These are phyloP conservation scores for Knipowitschia caucasica DNA, from an alignment of 2,797 vertebrate species.

Conservation along the genomic window DNA sequence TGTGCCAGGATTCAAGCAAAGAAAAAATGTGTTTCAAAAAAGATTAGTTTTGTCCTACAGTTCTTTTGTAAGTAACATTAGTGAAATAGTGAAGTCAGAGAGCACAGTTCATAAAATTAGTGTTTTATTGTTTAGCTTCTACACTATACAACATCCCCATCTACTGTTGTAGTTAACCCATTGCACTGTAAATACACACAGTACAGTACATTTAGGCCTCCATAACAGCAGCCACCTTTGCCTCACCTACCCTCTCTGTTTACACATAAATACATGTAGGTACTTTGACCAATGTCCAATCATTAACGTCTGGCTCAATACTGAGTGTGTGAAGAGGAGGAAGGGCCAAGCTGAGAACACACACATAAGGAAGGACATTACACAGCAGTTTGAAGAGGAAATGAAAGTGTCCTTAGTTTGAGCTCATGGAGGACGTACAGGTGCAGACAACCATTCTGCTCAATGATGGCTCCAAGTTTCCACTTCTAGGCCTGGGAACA, in stretches of 20 bases:
- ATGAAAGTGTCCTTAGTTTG: constrained; percentile 18
- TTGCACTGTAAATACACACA: constrained; percentile 15
- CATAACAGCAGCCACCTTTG: constrained; percentile 58
- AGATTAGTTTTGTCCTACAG: no score
- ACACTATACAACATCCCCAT: constrained; percentile 21
- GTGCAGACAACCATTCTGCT: constrained; percentile 54
- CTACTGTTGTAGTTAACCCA: constrained; percentile 19
- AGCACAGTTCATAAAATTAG: no score
- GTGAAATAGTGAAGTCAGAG: no score
- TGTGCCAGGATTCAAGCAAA: no score
- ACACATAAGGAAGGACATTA: constrained; percentile 31
- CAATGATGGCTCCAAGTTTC: constrained; percentile 71
- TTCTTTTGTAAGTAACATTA: no score
- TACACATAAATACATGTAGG: constrained; percentile 44
- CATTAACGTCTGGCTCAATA: constrained; percentile 66
- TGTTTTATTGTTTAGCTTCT: neutral
- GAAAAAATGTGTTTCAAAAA: no score
- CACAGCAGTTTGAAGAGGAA: constrained; percentile 38
- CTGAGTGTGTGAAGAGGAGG: constrained; percentile 12
- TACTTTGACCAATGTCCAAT: constrained; percentile 56
- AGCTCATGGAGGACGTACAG: constrained; percentile 35
- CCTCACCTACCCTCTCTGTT: constrained; percentile 27
- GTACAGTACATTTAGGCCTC: neutral
- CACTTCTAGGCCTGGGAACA: constrained; percentile 76
- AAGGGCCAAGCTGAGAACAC: neutral